Conservation (phyloP, 1,140 invertebrate genomes). For the Diabrotica undecimpunctata region DNA sequence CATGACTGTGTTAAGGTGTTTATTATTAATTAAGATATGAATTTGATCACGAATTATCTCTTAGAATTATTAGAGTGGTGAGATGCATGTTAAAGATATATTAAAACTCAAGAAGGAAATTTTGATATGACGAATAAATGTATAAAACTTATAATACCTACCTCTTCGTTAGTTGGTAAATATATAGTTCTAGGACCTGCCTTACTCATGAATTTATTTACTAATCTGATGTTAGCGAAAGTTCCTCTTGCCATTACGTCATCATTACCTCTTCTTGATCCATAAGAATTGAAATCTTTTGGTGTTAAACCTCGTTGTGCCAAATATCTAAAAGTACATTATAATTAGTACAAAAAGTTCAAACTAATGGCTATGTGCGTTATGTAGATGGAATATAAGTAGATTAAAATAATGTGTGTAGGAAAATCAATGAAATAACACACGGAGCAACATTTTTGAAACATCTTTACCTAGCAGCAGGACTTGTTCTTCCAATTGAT, state of each 20-base stretch:
- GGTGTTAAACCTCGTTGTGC: slow-evolving; percentile 75
- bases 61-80: no score
- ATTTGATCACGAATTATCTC: no score
- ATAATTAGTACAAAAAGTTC: neutral
- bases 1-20: no score
- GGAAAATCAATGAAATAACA: no score
- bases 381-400: no score
- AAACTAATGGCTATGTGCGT: no score
- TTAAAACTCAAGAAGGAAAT: neutral
- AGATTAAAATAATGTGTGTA: no score
- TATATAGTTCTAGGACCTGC: slow-evolving; percentile 87
- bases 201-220: slow-evolving; percentile 85
- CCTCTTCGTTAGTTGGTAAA: slow-evolving; percentile 81
- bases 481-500: slow-evolving; percentile 90
- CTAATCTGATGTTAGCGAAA: slow-evolving; percentile 95
- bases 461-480: slow-evolving; percentile 64
- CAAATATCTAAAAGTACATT: slow-evolving; percentile 63
- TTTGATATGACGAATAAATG: neutral
- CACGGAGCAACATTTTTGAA: no score
- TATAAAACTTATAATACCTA: slow-evolving; percentile 37
- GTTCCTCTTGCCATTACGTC: slow-evolving; percentile 95
- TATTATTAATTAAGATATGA: no score
- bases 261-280: slow-evolving; percentile 93
- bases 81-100: neutral
- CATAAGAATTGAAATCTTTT: slow-evolving; percentile 97